phyloP scores from a whole-genome alignment of 2,113 vertebrate species.

The Lamprologus ornatipinnis region DNA sequence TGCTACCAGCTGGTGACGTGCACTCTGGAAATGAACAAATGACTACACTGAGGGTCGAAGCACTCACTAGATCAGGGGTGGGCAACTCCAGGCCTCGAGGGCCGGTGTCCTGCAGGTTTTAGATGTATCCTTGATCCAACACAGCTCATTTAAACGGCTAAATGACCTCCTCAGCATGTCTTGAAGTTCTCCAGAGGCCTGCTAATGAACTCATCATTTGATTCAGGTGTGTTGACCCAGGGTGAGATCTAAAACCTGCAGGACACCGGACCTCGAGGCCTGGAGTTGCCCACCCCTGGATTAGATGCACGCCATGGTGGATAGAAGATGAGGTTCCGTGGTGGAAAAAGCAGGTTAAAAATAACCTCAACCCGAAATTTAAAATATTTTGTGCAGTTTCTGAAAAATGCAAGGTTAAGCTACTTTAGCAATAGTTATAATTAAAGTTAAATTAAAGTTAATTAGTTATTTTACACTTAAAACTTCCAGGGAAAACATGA shows the following conservation, averaged over 20 bases:
- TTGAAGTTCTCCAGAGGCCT: not conserved
- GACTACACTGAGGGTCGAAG: not conserved
- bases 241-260: not conserved
- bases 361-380: not conserved
- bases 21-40: not conserved
- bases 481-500: not conserved
- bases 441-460: not conserved
- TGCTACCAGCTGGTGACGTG: no score
- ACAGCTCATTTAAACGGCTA: rapidly evolving
- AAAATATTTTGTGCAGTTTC: not conserved
- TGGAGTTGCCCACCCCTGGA: not conserved
- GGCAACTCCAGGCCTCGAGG: not conserved
- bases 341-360: not conserved
- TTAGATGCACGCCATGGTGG: not conserved
- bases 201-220: rapidly evolving
- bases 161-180: not conserved
- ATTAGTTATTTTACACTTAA: not conserved
- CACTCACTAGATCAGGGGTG: not conserved
- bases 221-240: not conserved
- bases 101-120: not conserved
- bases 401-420: not conserved
- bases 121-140: rapidly evolving
- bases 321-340: rapidly evolving
- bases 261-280: rapidly evolving
- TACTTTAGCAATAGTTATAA: not conserved